Evolutionary conservation across 1,140 invertebrate species (phyloP).

Genomic region (Steinernema khuongi): DNA sequence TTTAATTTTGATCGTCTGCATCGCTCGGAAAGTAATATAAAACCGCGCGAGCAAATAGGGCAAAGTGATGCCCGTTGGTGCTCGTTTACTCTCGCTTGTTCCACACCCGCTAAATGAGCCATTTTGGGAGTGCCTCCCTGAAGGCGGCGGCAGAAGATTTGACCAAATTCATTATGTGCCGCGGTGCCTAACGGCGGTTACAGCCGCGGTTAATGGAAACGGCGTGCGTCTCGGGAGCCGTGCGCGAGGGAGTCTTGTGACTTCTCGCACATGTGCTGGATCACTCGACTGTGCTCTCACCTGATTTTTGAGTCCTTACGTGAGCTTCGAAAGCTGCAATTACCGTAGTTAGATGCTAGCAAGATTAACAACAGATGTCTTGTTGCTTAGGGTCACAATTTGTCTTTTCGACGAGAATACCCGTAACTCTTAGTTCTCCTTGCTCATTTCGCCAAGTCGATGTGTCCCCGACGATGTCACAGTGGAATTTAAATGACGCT

Average conservation of each 20-base stretch:
- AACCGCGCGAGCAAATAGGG: conserved; percentile 14
- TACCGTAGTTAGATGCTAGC: too few relatives aligned
- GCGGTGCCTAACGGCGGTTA: neutral
- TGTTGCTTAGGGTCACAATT: too few relatives aligned
- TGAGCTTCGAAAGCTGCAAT: too few relatives aligned
- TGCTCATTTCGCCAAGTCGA: neutral
- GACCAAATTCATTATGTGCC: neutral
- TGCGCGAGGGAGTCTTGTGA: too few relatives aligned
- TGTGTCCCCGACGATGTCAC: neutral
- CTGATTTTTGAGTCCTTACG: too few relatives aligned
- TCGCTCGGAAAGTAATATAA: conserved; percentile 1
- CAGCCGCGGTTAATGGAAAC: too few relatives aligned
- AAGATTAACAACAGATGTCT: too few relatives aligned
- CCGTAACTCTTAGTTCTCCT: too few relatives aligned
- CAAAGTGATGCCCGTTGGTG: neutral
- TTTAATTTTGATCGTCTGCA: conserved; percentile 8
- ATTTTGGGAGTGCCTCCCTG: neutral
- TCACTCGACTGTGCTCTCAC: too few relatives aligned
- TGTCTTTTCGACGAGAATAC: too few relatives aligned
- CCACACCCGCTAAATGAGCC: conserved; percentile 3
- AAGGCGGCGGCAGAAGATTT: neutral
- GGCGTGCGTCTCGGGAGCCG: too few relatives aligned
- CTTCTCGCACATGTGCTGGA: too few relatives aligned
- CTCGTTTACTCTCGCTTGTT: neutral
- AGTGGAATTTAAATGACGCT: neutral